These are phyloP conservation scores for Formica exsecta DNA, from an alignment of 1,140 invertebrate species.

Conservation along the genomic window DNA sequence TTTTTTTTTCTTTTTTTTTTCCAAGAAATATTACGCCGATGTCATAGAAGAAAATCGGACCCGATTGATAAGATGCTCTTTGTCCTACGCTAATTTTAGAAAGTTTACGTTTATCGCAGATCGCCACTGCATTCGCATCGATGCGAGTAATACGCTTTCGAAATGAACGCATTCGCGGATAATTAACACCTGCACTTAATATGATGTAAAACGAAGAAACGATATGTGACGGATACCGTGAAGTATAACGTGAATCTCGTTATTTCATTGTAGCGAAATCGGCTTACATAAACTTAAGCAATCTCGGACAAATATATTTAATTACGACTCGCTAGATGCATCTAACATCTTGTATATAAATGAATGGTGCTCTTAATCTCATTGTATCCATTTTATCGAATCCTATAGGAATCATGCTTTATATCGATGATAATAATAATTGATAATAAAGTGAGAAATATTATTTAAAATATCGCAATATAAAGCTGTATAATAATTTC, in stretches of 20 bases:
- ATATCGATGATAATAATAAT: too few relatives aligned
- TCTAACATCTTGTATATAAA: background rate
- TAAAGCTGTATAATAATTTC: background rate
- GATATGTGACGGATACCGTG: conserved; percentile 22
- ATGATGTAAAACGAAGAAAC: conserved; percentile 41
- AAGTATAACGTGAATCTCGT: conserved; percentile 29
- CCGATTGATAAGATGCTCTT: conserved; percentile 10
- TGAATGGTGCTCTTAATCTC: too few relatives aligned
- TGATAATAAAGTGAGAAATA: too few relatives aligned
- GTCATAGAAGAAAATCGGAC: background rate
- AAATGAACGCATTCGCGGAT: conserved; percentile 38
- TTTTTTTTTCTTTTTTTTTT: background rate
- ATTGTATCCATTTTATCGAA: too few relatives aligned
- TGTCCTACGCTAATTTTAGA: background rate
- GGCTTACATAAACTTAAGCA: conserved; percentile 60
- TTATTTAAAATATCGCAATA: background rate
- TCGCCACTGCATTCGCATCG: conserved; percentile 30
- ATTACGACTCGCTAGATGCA: conserved; percentile 28
- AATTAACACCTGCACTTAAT: conserved; percentile 44
- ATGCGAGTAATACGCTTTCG: conserved; percentile 37
- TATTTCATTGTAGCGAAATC: conserved; percentile 44
- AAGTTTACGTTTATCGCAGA: conserved; percentile 27
- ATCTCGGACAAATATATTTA: conserved; percentile 39
- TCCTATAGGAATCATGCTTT: too few relatives aligned
- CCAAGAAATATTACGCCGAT: background rate